phyloP scores from a whole-genome alignment of 2,113 vertebrate genomes.

The Phycodurus eques region DNA sequence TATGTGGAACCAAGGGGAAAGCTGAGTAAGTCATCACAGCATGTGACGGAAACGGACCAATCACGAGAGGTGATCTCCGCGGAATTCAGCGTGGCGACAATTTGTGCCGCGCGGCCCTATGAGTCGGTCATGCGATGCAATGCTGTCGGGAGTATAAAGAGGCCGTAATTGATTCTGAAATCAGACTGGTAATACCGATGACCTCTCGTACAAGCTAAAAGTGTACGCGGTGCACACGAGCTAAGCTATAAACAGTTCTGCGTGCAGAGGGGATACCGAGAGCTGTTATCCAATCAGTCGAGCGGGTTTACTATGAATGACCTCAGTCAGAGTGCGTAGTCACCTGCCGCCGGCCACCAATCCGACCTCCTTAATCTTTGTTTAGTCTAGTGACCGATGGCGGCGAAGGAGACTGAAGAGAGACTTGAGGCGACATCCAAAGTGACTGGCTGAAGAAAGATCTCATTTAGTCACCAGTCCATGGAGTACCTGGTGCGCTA shows the following conservation, averaged over 20 bases:
- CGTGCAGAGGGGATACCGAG: conserved; percentile 10
- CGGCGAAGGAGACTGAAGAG: neutral
- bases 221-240: neutral
- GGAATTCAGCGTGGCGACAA: too few species aligned
- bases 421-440: conserved; percentile 8
- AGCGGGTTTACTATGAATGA: conserved; percentile 35
- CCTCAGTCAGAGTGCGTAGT: conserved; percentile 14
- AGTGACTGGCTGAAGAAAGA: conserved; percentile 8
- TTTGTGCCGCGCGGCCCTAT: too few species aligned
- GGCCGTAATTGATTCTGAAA: neutral
- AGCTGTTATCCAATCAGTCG: conserved; percentile 30
- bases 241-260: conserved; percentile 20
- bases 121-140: too few species aligned
- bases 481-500: neutral
- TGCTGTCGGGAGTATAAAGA: neutral
- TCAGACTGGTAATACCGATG: neutral
- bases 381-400: conserved; percentile 41
- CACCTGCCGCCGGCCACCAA: conserved; percentile 31
- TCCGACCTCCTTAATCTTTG: conserved; percentile 40
- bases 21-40: too few species aligned
- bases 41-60: too few species aligned
- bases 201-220: neutral
- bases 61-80: too few species aligned
- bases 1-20: too few species aligned
- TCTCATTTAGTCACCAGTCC: conserved; percentile 5